phyloP scores from a whole-genome alignment of 2,888 invertebrate species.

The Mesochorus sp. region DNA sequence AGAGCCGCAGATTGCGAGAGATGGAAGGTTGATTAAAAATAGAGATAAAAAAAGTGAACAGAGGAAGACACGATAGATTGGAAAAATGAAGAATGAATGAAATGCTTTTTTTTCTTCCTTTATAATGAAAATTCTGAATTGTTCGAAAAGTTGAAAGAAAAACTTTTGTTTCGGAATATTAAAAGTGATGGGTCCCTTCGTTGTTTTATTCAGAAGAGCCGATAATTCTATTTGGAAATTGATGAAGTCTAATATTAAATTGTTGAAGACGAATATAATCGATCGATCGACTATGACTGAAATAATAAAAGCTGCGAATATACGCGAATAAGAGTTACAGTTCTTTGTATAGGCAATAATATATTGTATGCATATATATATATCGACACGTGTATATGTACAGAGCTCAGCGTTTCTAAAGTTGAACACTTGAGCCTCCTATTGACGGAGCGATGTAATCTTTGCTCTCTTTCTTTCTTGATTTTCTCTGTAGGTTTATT shows the following conservation, averaged over 20 bases:
- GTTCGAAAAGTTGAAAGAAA: background rate
- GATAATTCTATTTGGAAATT: background rate
- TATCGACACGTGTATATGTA: background rate
- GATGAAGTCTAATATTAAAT: conserved; percentile 7
- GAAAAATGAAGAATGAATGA: too few relatives aligned
- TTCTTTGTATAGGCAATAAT: too few relatives aligned
- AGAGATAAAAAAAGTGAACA: too few relatives aligned
- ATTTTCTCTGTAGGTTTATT: conserved; percentile 42
- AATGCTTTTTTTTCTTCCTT: too few relatives aligned
- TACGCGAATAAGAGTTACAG: conserved; percentile 7
- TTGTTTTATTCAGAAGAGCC: background rate
- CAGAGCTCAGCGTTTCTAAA: conserved; percentile 14
- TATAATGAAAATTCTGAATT: background rate
- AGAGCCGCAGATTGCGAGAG: too few relatives aligned
- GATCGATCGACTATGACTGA: conserved; percentile 32
- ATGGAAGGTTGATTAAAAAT: too few relatives aligned
- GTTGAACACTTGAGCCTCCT: conserved; percentile 19
- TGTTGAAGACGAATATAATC: conserved; percentile 1
- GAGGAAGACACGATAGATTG: too few relatives aligned
- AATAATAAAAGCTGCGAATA: background rate
- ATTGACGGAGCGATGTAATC: conserved; percentile 29
- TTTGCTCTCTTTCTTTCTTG: conserved; percentile 20
- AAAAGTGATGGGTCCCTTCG: too few relatives aligned
- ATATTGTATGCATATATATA: background rate
- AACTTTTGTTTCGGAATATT: background rate